phyloP scores from a whole-genome alignment of 2,113 vertebrate species.

The Tricholaema leucomelas region DNA sequence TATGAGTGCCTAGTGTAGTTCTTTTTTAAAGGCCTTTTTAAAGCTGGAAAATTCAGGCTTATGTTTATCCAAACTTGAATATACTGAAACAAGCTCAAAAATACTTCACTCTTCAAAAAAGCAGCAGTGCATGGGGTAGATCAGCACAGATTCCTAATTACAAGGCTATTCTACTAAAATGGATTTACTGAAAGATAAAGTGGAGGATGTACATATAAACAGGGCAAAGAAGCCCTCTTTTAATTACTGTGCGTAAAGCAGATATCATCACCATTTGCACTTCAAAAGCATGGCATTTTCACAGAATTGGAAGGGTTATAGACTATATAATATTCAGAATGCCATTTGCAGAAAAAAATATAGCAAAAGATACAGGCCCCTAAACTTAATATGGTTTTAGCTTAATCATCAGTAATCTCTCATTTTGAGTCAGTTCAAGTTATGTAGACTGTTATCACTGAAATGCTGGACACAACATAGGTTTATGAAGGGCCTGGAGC shows the following conservation, averaged over 20 bases:
- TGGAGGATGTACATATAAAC: neutral
- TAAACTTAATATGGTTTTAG: neutral
- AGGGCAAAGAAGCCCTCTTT: constrained; percentile 15
- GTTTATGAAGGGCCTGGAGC: too few species aligned
- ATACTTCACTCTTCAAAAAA: neutral
- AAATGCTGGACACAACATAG: neutral
- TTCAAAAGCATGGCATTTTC: constrained; percentile 50
- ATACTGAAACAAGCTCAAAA: neutral
- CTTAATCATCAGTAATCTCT: neutral
- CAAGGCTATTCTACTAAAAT: constrained; percentile 6
- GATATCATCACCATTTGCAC: constrained; percentile 51
- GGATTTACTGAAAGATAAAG: constrained; percentile 43
- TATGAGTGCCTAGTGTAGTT: neutral
- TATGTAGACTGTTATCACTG: neutral
- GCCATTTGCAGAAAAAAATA: neutral
- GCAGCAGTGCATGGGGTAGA: neutral
- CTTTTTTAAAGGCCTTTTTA: neutral
- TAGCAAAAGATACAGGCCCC: neutral
- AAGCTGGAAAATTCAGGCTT: neutral
- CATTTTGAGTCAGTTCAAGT: neutral
- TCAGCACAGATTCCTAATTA: constrained; percentile 29
- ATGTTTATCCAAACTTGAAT: neutral
- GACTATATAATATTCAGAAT: neutral
- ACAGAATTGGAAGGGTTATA: constrained; percentile 15
- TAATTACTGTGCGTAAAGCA: constrained; percentile 55